These are phyloP conservation scores for Bovichtus diacanthus DNA, from an alignment of 2,797 vertebrate species.

Conservation along the genomic window DNA sequence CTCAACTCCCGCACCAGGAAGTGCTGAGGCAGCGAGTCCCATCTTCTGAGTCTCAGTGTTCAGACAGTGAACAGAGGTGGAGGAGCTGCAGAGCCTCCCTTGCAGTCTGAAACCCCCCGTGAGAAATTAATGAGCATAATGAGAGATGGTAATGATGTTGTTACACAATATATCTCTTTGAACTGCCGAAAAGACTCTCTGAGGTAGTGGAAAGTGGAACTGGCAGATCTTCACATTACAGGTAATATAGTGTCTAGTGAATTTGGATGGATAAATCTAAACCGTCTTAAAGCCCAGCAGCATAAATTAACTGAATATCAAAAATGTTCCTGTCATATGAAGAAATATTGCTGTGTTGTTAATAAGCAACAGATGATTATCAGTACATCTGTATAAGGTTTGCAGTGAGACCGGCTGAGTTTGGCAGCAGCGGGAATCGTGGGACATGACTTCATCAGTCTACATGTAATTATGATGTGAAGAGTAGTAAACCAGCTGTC, in stretches of 20 bases:
- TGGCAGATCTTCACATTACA: neutral
- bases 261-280: neutral
- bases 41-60: conserved; percentile 14
- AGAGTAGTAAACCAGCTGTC: neutral
- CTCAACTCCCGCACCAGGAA: conserved; percentile 13
- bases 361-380: neutral
- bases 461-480: neutral
- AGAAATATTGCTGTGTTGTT: neutral
- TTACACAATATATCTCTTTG: neutral
- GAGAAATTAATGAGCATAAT: neutral
- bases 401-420: neutral
- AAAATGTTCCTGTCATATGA: neutral
- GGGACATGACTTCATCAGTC: neutral
- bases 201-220: neutral
- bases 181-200: neutral
- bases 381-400: neutral
- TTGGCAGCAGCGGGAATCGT: neutral
- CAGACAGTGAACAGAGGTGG: neutral
- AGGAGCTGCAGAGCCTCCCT: neutral
- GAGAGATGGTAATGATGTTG: neutral
- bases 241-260: neutral
- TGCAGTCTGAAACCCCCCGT: neutral
- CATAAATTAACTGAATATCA: too few species aligned
- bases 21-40: conserved; percentile 33
- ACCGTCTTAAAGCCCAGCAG: too few species aligned